These are phyloP conservation scores for Otis tarda DNA, from an alignment of 2,113 vertebrate genomes.

Conservation along the genomic window DNA sequence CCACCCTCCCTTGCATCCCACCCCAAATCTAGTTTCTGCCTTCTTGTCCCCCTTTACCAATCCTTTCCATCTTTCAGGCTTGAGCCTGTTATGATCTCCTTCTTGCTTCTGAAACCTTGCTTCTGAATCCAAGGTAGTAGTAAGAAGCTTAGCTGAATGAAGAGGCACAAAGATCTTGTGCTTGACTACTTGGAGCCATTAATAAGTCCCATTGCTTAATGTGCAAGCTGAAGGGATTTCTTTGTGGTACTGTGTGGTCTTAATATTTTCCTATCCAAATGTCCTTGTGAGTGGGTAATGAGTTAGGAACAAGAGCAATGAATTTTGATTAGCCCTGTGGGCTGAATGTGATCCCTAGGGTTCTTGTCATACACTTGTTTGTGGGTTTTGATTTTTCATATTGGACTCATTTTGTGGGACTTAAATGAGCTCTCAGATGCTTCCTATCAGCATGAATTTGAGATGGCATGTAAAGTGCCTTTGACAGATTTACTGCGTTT, in stretches of 20 bases:
- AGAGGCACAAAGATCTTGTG: neutral
- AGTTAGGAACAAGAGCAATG: conserved; percentile 34
- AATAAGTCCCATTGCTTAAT: neutral
- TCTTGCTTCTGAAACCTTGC: neutral
- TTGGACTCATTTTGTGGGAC: conserved; percentile 2
- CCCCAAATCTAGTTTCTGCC: neutral
- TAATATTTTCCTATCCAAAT: conserved; percentile 19
- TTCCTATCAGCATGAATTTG: conserved; percentile 16
- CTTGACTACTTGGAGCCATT: neutral
- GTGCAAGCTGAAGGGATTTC: neutral
- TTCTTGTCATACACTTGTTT: conserved; percentile 22
- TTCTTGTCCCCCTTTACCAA: neutral
- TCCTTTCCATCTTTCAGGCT: neutral
- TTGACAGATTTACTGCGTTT: conserved; percentile 1
- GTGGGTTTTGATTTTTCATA: conserved; percentile 43
- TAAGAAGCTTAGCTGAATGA: neutral
- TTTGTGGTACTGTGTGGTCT: neutral
- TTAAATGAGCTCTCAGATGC: conserved; percentile 25
- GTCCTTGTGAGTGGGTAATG: neutral
- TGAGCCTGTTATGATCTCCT: neutral
- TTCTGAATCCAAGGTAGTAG: neutral
- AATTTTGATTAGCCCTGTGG: conserved; percentile 14
- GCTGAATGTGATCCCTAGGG: neutral
- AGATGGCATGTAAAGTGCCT: conserved; percentile 12
- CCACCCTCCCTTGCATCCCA: too few relatives aligned